These are phyloP conservation scores for Sisyra nigra DNA, from an alignment of 2,888 invertebrate species.

Conservation along the genomic window DNA sequence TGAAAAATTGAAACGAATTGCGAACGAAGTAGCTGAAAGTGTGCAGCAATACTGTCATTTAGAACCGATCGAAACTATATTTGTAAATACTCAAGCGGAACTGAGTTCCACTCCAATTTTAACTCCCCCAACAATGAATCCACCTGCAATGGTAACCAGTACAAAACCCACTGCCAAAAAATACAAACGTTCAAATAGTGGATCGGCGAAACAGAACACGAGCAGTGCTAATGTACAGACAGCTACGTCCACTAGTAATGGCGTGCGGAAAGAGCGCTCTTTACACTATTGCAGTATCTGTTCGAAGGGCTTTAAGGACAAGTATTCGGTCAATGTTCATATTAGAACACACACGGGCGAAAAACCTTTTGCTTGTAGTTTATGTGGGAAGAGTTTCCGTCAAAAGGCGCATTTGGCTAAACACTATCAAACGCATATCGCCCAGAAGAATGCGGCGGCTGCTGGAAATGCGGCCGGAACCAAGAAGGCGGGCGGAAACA, in stretches of 20 bases:
- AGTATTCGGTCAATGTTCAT: conserved; percentile 96
- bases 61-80: conserved; percentile 32
- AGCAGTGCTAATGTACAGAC: conserved; percentile 17
- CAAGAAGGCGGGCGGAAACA: conserved; percentile 11
- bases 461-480: conserved; percentile 35
- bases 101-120: conserved; percentile 23
- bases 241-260: conserved; percentile 47
- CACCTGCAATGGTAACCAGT: conserved; percentile 41
- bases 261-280: conserved; percentile 71
- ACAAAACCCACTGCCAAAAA: conserved; percentile 50
- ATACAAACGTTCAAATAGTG: conserved; percentile 43
- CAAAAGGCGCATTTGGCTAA: conserved; percentile 87
- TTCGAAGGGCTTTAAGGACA: conserved; percentile 86
- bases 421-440: conserved; percentile 85
- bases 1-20: conserved; percentile 70
- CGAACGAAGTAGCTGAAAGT: conserved; percentile 64
- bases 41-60: conserved; percentile 50
- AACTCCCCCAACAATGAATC: conserved; percentile 32
- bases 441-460: conserved; percentile 59
- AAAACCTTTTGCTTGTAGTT: conserved; percentile 88
- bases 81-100: too few species aligned
- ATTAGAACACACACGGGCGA: conserved; percentile 96
- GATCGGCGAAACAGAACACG: conserved; percentile 9
- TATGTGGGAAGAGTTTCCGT: conserved; percentile 86
- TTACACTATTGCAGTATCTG: conserved; percentile 87